Percentiles rank a stretch among this genome's conserved stretches.
Evolutionary conservation across 2,888 invertebrate genomes (phyloP).

Genomic region (Nomada hirtipes): DNA sequence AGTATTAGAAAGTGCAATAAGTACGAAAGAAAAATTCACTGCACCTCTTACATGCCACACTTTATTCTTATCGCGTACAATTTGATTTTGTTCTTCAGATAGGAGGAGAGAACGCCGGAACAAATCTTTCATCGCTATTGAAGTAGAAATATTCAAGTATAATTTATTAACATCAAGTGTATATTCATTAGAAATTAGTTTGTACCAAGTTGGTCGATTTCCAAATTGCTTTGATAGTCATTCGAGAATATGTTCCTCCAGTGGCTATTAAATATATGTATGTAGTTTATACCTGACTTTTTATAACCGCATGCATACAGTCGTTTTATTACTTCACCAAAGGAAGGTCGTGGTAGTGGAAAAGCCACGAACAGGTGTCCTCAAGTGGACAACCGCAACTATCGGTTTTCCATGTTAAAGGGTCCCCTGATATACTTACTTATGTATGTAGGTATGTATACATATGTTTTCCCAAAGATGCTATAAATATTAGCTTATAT

Average conservation of each 20-base stretch:
- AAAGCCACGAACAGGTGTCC: conserved; percentile 1
- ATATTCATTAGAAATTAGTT: neutral
- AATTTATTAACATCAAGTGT: neutral
- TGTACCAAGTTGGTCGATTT: neutral
- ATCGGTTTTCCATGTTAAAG: conserved; percentile 10
- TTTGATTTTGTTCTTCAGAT: no score
- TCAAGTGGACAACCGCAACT: conserved; percentile 7
- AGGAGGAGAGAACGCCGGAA: neutral
- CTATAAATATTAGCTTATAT: neutral
- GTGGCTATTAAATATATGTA: neutral
- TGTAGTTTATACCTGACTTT: conserved; percentile 39
- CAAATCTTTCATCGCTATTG: neutral
- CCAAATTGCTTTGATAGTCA: neutral
- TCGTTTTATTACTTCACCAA: conserved; percentile 5
- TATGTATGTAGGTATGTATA: no score
- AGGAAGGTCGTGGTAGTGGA: neutral
- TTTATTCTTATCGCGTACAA: no score
- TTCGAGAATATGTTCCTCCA: neutral
- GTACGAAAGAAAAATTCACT: no score
- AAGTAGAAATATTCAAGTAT: neutral
- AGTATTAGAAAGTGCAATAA: no score
- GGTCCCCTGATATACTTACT: neutral
- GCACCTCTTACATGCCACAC: no score
- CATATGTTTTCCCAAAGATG: neutral
- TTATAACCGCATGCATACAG: conserved; percentile 23